Base-by-base conservation (phyloP, 2,797 vertebrate genomes). In the Enteromius mattozi region DNA sequence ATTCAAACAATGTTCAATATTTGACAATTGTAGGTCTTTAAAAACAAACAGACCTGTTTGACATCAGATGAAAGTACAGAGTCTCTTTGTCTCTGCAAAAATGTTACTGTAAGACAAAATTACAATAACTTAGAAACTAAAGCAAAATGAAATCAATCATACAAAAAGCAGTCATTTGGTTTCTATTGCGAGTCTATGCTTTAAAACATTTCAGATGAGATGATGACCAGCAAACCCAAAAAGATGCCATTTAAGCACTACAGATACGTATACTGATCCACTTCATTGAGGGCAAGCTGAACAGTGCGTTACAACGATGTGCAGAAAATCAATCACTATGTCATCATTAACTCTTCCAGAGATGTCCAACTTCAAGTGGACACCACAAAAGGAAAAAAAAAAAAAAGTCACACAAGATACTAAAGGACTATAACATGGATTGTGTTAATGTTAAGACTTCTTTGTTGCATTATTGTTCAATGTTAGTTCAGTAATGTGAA, bases 1-100 rank as follows among this genome's bases (percentile, higher is more conserved):
- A 69, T 82, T 86, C 76, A 78, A 82, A 84, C 68, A 86, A 82
- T 63, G 59, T 84, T 61, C 27, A 79, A 65, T 85, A 6, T 72
- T 63, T 77, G 21, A 88, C 81, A 80, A 21, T 24, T 56, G 71
- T 30, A 59, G 63, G 61, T 45, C 76, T 45, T 47, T 77, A n/a
- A 69, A 76, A 80, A 66, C 78, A 83, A 79, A 63, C 40, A 61
- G 54, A 56, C 49, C 45, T 17, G 47, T 78, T 78, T 27, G 56
- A 30, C 79, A 74, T 37, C 37, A 30, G 80, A 85, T 66, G 33
- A 70, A 75, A 86, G 56, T 30, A n/a, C 42, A 35, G 70, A 69
- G 61, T 54, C 51, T 49, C 4, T 69, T 69, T 61, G 16, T 45
- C 37, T 70, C n/a, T 3, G 37, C 27, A 21, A 75, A 80, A 85